These are phyloP conservation scores for Amniataba percoides DNA, from an alignment of 2,797 vertebrate genomes.

Conservation along the genomic window DNA sequence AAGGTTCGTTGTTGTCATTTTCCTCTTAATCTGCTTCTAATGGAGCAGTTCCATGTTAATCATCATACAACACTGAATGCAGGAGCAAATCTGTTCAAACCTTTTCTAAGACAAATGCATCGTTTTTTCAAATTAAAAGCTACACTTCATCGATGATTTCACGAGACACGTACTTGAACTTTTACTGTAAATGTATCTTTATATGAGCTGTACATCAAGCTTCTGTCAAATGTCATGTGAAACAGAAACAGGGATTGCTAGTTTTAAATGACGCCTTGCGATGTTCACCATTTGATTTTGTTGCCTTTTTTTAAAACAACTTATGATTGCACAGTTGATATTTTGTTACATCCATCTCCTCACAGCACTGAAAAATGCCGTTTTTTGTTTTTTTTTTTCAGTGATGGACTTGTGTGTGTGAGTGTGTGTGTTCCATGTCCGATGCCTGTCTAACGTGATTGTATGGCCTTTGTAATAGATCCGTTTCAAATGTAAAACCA, in stretches of 20 bases:
- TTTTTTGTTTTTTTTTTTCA: constrained; percentile 7
- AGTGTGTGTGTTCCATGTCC: constrained; percentile 46
- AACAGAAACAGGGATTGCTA: constrained; percentile 54
- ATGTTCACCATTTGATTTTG: constrained; percentile 58
- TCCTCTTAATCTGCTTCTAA: constrained; percentile 32
- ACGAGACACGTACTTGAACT: constrained; percentile 70
- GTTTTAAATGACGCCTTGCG: constrained; percentile 68
- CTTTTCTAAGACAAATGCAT: constrained; percentile 22
- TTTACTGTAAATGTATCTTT: constrained; percentile 48
- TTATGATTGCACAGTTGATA: constrained; percentile 58
- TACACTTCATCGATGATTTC: constrained; percentile 11
- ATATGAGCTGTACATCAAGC: constrained; percentile 52
- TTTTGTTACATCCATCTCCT: constrained; percentile 50
- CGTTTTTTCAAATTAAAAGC: constrained; percentile 39
- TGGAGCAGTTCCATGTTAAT: constrained; percentile 38
- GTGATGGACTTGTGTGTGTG: constrained; percentile 39
- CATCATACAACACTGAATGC: constrained; percentile 9
- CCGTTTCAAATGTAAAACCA: constrained; percentile 44
- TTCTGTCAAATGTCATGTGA: constrained; percentile 51
- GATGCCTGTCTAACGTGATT: constrained; percentile 60
- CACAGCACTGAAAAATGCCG: constrained; percentile 35
- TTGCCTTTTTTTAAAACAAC: constrained; percentile 75
- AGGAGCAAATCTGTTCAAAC: constrained; percentile 12
- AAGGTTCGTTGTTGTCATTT: constrained; percentile 23
- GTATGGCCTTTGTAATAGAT: constrained; percentile 60